These are phyloP conservation scores for Chalcis sispes DNA, from an alignment of 2,888 invertebrate genomes.

Conservation along the genomic window DNA sequence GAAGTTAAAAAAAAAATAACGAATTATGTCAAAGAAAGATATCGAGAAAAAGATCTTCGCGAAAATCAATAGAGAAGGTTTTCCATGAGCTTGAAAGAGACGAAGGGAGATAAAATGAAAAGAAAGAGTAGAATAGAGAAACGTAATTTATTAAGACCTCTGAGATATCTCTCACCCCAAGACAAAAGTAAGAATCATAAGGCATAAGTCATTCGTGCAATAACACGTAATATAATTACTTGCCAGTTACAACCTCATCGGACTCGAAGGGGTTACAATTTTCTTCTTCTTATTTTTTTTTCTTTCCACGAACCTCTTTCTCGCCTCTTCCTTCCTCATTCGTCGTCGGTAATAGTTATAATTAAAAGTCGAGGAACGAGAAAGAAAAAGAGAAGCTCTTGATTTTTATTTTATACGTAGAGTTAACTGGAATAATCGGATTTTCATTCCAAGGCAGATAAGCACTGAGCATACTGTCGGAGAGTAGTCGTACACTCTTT, in stretches of 20 bases:
- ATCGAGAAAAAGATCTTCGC: not conserved
- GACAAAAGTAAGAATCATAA: slow-evolving; percentile 28
- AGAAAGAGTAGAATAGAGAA: too few species aligned
- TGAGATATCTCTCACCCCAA: slow-evolving; percentile 21
- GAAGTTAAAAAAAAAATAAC: too few species aligned
- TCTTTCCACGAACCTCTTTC: not conserved
- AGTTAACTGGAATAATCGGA: slow-evolving; percentile 28
- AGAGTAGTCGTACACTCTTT: not conserved
- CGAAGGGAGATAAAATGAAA: not conserved
- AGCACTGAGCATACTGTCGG: slow-evolving; percentile 19
- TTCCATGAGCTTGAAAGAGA: not conserved
- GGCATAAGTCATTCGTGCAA: slow-evolving; percentile 44
- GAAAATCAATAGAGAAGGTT: not conserved
- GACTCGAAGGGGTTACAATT: slow-evolving; percentile 23
- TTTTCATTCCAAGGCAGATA: slow-evolving; percentile 30
- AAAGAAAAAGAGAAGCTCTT: slow-evolving; percentile 23
- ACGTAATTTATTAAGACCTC: slow-evolving; percentile 44
- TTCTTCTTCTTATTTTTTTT: not conserved
- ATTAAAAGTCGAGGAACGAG: slow-evolving; percentile 40
- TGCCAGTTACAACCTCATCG: slow-evolving; percentile 47
- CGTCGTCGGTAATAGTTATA: slow-evolving; percentile 28
- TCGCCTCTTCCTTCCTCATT: not conserved
- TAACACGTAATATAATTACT: slow-evolving; percentile 55
- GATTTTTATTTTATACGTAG: slow-evolving; percentile 43
- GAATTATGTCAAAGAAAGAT: too few species aligned